Conservation (phyloP, 2,113 vertebrate species). For the Benitochromis conjunctus region DNA sequence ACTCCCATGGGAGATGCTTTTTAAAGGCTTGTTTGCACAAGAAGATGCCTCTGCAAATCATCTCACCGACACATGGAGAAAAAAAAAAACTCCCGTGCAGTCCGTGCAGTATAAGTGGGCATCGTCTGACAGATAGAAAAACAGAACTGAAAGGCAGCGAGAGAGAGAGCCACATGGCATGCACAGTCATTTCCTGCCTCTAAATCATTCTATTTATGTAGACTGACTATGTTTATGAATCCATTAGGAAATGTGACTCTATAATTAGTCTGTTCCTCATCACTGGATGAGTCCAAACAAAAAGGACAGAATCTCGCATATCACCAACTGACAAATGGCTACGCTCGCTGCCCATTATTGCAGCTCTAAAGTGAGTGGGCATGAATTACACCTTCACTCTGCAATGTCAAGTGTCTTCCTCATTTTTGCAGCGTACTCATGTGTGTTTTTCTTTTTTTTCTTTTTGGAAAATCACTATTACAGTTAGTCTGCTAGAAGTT, state of each 20-base stretch:
- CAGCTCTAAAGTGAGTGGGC: constrained; percentile 8
- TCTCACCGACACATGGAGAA: constrained; percentile 27
- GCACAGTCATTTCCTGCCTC: constrained; percentile 14
- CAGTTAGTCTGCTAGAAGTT: not conserved
- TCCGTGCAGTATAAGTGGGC: constrained; percentile 27
- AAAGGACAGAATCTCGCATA: constrained; percentile 19
- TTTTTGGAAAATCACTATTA: not conserved
- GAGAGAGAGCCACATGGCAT: not conserved
- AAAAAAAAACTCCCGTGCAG: not conserved
- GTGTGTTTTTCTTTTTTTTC: not conserved
- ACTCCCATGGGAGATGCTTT: constrained; percentile 29
- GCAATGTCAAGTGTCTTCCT: constrained; percentile 12
- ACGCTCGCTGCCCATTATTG: constrained; percentile 7
- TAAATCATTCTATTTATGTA: constrained; percentile 41
- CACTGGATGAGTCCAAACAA: constrained; percentile 44
- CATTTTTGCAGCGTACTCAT: not conserved
- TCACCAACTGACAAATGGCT: constrained; percentile 39
- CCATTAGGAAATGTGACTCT: constrained; percentile 40
- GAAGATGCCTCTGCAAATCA: constrained; percentile 32
- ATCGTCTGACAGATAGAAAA: not conserved
- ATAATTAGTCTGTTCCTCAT: constrained; percentile 51
- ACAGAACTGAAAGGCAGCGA: not conserved
- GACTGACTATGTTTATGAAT: constrained; percentile 48
- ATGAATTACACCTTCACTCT: constrained; percentile 15
- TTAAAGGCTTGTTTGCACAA: constrained; percentile 30